Evolutionary conservation across 2,888 invertebrate genomes (phyloP).

Genomic region (Acutogordius australiensis): DNA sequence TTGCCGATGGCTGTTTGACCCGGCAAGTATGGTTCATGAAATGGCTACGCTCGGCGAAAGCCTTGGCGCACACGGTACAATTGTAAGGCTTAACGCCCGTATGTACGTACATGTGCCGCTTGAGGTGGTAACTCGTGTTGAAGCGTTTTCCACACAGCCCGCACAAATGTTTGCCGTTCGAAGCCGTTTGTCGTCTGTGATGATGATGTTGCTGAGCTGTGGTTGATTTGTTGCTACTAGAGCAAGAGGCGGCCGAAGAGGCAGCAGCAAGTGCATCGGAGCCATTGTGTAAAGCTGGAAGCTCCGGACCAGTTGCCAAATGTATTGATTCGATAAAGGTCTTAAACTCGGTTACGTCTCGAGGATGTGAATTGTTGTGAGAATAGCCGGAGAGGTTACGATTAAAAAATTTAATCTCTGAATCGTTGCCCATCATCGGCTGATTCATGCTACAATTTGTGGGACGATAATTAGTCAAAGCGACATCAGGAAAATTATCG

Average conservation of each 20-base stretch:
- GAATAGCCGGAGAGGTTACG: no score
- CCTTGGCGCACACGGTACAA: not conserved
- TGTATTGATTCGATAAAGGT: not conserved
- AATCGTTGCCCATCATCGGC: not conserved
- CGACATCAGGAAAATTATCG: no score
- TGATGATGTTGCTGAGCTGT: no score
- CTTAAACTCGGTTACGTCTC: not conserved
- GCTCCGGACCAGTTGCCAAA: not conserved
- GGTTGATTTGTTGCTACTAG: not conserved
- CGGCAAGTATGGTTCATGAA: conserved; percentile 6
- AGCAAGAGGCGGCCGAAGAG: not conserved
- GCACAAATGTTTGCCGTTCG: conserved; percentile 4
- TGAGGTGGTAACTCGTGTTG: conserved; percentile 11
- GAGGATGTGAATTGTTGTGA: no score
- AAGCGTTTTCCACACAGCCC: conserved; percentile 6
- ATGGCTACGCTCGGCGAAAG: conserved; percentile 5
- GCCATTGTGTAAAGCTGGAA: not conserved
- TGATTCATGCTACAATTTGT: no score
- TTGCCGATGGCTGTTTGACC: no score
- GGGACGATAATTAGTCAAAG: no score
- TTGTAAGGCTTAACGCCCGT: conserved; percentile 9
- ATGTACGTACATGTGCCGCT: conserved; percentile 7
- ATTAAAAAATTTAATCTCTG: no score
- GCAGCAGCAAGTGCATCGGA: not conserved
- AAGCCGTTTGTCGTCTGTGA: not conserved